These are phyloP conservation scores for Phocoena phocoena DNA, from an alignment of 2,113 vertebrate species.

Conservation along the genomic window DNA sequence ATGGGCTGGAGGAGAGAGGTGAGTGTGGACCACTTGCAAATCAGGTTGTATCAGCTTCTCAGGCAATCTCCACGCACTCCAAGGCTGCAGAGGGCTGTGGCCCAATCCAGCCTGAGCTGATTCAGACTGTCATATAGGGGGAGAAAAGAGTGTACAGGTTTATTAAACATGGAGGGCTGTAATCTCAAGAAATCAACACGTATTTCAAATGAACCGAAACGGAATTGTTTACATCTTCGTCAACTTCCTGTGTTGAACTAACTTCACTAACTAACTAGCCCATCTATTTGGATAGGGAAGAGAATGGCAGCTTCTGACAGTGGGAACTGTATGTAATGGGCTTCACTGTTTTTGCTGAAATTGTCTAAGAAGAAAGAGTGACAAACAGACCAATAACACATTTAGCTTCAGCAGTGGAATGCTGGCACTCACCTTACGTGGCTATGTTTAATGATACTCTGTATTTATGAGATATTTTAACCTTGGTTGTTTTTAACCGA, in stretches of 20 bases:
- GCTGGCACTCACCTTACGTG: neutral
- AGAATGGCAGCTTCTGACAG: neutral
- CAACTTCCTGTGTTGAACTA: neutral
- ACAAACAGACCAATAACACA: neutral
- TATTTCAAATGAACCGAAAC: neutral
- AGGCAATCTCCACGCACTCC: accelerated
- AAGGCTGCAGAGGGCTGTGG: accelerated
- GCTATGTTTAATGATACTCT: neutral
- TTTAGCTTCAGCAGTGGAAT: neutral
- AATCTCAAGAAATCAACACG: neutral
- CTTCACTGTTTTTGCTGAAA: constrained; percentile 31
- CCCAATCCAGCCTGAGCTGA: neutral
- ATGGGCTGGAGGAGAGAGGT: neutral
- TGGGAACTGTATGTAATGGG: neutral
- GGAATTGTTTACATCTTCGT: neutral
- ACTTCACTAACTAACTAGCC: neutral
- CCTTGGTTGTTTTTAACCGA: constrained; percentile 68
- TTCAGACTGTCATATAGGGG: neutral
- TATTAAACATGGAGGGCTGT: neutral
- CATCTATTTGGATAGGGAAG: neutral
- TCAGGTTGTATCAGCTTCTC: neutral
- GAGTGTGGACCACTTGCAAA: neutral
- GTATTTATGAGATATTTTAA: constrained; percentile 58
- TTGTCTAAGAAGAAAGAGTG: constrained; percentile 18
- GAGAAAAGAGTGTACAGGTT: neutral